Percentiles rank a stretch among this genome's conserved stretches.
Evolutionary conservation across 2,888 invertebrate genomes (phyloP).

Genomic region (Zhengitettix transpicula): DNA sequence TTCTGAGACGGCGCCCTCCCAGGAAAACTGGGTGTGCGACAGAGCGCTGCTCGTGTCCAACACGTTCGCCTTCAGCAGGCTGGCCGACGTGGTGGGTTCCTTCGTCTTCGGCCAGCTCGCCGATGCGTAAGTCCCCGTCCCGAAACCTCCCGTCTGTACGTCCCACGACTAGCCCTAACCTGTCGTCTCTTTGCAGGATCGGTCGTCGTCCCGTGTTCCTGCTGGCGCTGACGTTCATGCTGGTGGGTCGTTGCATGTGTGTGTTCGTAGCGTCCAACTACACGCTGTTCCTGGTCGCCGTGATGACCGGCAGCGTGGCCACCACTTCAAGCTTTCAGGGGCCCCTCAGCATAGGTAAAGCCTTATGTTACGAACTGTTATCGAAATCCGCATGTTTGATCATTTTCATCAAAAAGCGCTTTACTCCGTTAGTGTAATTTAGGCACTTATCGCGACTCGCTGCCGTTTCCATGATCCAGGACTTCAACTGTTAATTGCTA

Average conservation of each 20-base stretch:
- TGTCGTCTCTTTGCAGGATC: slow-evolving; percentile 22
- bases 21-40: slow-evolving; percentile 40
- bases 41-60: slow-evolving; percentile 34
- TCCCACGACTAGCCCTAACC: neutral
- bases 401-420: no score
- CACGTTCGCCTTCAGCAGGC: slow-evolving; percentile 31
- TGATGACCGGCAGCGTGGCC: slow-evolving; percentile 28
- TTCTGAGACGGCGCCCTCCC: slow-evolving; percentile 29
- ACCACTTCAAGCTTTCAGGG: slow-evolving; percentile 30
- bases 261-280: slow-evolving; percentile 26
- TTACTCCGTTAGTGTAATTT: no score
- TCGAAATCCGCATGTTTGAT: no score
- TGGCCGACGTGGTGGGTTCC: slow-evolving; percentile 37
- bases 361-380: no score
- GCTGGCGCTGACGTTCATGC: slow-evolving; percentile 27
- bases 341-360: slow-evolving; percentile 22
- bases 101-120: slow-evolving; percentile 38
- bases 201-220: slow-evolving; percentile 34
- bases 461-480: no score
- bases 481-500: no score
- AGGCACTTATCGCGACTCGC: no score
- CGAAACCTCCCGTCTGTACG: neutral
- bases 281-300: slow-evolving; percentile 26
- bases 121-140: slow-evolving; percentile 32
- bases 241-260: slow-evolving; percentile 27